Evolutionary conservation across 1,140 invertebrate genomes (phyloP).

Genomic region (Mycetomoellerius zeteki): DNA sequence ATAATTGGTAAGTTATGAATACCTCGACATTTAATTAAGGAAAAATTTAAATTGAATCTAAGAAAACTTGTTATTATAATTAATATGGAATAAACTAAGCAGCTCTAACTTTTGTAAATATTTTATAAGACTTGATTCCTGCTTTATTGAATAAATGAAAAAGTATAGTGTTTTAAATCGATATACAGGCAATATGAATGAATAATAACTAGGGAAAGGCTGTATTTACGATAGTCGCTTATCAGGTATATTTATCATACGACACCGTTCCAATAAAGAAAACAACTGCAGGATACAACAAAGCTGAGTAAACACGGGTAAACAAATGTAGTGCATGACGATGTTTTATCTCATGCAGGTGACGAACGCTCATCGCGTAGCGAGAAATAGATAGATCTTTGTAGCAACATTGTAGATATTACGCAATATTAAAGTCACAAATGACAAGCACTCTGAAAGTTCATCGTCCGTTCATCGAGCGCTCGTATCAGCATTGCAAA

Average conservation of each 20-base stretch:
- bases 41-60: slow-evolving; percentile 19
- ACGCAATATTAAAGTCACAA: neutral
- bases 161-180: neutral
- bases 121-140: neutral
- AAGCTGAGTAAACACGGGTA: slow-evolving; percentile 54
- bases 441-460: neutral
- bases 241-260: slow-evolving; percentile 38
- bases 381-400: neutral
- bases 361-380: neutral
- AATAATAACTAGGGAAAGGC: neutral
- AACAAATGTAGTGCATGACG: slow-evolving; percentile 29
- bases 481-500: slow-evolving; percentile 14
- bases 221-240: slow-evolving; percentile 44
- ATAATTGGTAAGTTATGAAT: slow-evolving; percentile 10
- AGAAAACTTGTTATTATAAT: slow-evolving; percentile 12
- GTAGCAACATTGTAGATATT: neutral
- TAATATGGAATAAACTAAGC: neutral
- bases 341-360: slow-evolving; percentile 12
- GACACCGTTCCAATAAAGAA: slow-evolving; percentile 14
- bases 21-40: slow-evolving; percentile 10
- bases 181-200: neutral
- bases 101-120: neutral
- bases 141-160: neutral
- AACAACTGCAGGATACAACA: slow-evolving; percentile 35
- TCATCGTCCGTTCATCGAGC: slow-evolving; percentile 8